These are phyloP conservation scores for Lasioglossum albipes DNA, from an alignment of 1,140 invertebrate species.

Conservation along the genomic window DNA sequence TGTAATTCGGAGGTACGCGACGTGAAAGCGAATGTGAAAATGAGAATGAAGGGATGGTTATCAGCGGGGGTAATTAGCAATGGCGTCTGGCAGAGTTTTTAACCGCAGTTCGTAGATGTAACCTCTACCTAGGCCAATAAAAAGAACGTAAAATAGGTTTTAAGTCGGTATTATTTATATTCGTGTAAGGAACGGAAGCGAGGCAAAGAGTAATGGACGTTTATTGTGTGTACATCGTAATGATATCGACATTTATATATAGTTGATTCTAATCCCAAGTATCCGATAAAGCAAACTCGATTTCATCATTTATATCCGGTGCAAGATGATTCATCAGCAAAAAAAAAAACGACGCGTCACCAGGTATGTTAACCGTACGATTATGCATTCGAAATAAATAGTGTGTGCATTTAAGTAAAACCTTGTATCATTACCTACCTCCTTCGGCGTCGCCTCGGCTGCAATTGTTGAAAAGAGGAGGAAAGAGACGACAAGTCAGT, in stretches of 20 bases:
- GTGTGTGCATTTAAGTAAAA: conserved; percentile 70
- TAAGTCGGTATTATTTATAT: conserved; percentile 80
- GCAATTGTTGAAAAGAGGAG: not conserved
- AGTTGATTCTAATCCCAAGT: conserved; percentile 70
- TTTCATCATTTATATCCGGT: conserved; percentile 73
- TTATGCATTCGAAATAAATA: conserved; percentile 80
- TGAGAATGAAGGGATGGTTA: conserved; percentile 27
- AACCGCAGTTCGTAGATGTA: conserved; percentile 55
- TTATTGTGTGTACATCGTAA: conserved; percentile 76
- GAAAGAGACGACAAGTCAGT: conserved; percentile 44
- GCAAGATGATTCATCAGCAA: conserved; percentile 68
- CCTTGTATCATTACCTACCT: conserved; percentile 34
- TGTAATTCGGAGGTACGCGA: conserved; percentile 9
- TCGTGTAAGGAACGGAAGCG: conserved; percentile 73
- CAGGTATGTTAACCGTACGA: conserved; percentile 77
- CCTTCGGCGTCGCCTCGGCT: too few relatives aligned
- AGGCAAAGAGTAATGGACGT: conserved; percentile 70
- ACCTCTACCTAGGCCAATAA: conserved; percentile 45
- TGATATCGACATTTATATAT: conserved; percentile 73
- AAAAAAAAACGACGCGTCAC: conserved; percentile 55
- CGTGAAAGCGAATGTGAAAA: not conserved
- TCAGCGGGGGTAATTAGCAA: conserved; percentile 11
- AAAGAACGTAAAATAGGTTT: conserved; percentile 70
- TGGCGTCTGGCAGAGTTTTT: conserved; percentile 45
- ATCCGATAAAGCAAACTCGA: conserved; percentile 68